Conservation (phyloP, 2,113 vertebrate species). For the Semnopithecus entellus region DNA sequence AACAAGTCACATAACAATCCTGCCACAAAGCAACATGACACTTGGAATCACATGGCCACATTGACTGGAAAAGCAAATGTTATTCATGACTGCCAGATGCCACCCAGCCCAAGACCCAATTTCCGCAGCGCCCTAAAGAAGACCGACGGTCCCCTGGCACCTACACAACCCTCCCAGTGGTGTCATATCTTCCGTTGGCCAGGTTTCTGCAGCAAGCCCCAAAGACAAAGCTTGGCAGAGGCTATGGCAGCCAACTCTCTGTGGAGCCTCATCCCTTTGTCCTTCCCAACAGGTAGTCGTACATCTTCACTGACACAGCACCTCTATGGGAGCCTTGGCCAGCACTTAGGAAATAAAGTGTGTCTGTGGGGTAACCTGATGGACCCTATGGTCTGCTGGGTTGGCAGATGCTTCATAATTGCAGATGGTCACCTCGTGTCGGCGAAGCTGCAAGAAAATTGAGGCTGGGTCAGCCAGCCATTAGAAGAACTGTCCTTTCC, state of each 20-base stretch:
- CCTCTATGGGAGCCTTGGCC: slow-evolving; percentile 40
- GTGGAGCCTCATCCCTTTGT: slow-evolving; percentile 39
- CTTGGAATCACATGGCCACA: slow-evolving; percentile 60
- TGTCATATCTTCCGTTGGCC: not conserved
- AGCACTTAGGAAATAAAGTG: slow-evolving; percentile 91
- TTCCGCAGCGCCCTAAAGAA: slow-evolving; percentile 31
- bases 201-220: slow-evolving; percentile 53
- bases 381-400: slow-evolving; percentile 94
- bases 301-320: slow-evolving; percentile 35
- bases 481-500: not conserved
- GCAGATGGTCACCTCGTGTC: slow-evolving; percentile 97
- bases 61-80: slow-evolving; percentile 48
- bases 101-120: slow-evolving; percentile 46
- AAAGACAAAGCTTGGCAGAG: slow-evolving; percentile 54
- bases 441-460: slow-evolving; percentile 87
- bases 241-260: slow-evolving; percentile 50
- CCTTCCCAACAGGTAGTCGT: slow-evolving; percentile 38
- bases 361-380: slow-evolving; percentile 91
- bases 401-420: slow-evolving; percentile 96
- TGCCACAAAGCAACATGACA: slow-evolving; percentile 72
- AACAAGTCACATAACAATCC: slow-evolving; percentile 60
- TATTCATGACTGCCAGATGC: slow-evolving; percentile 40
- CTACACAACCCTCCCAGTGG: slow-evolving; percentile 36
- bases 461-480: not conserved
- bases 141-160: not conserved